Conservation (phyloP, 2,888 invertebrate species). For the Elysia crispata region DNA sequence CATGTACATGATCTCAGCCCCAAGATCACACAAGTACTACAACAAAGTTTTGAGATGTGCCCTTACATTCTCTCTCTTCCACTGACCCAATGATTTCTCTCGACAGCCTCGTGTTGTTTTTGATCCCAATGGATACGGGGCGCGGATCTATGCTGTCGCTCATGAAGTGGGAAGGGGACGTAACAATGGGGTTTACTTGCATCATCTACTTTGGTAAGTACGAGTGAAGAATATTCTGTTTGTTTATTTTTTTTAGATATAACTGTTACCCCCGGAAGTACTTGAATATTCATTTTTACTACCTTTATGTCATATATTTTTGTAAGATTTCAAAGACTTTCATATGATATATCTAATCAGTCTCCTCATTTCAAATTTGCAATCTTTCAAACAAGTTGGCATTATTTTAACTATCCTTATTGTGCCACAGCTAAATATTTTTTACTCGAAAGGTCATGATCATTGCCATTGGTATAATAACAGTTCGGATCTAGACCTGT, state of each 20-base stretch:
- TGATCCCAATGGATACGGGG: conserved; percentile 79
- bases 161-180: conserved; percentile 77
- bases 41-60: too few species aligned
- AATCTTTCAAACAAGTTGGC: too few species aligned
- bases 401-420: too few species aligned
- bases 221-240: neutral
- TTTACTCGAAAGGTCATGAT: neutral
- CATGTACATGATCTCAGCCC: too few species aligned
- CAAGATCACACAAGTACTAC: too few species aligned
- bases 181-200: conserved; percentile 76
- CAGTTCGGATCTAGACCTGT: neutral
- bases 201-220: conserved; percentile 79
- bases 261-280: too few species aligned
- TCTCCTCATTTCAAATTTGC: neutral
- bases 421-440: too few species aligned
- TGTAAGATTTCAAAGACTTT: neutral
- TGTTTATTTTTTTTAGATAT: neutral
- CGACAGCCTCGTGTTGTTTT: conserved; percentile 78
- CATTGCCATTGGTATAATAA: neutral
- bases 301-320: neutral
- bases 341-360: neutral
- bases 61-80: neutral
- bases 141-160: conserved; percentile 78
- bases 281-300: too few species aligned
- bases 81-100: neutral